Conservation (phyloP, 1,140 invertebrate genomes). For the Cardiocondyla obscurior region DNA sequence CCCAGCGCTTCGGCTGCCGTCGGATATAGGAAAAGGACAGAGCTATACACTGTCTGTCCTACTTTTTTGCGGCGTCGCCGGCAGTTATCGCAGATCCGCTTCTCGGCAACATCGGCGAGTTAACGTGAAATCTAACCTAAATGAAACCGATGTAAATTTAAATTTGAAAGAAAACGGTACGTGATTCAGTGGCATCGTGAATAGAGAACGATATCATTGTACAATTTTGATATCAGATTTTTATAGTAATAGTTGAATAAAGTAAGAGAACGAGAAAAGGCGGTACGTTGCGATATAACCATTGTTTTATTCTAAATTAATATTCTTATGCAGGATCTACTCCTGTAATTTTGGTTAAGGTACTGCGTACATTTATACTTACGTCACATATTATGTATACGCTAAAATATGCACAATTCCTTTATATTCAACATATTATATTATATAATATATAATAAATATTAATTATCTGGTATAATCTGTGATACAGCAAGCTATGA, state of each 20-base stretch:
- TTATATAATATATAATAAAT: neutral
- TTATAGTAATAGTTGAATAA: neutral
- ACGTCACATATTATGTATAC: neutral
- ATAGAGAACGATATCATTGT: neutral
- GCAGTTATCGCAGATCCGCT: no score
- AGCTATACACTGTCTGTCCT: no score
- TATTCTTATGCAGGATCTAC: neutral
- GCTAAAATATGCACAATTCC: neutral
- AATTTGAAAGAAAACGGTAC: no score
- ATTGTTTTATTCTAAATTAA: neutral
- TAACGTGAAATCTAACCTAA: neutral
- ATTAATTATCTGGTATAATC: neutral
- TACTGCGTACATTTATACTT: neutral
- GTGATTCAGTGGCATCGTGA: no score
- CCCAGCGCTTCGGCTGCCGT: no score
- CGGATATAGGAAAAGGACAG: no score
- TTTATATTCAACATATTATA: neutral
- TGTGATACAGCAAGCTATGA: neutral
- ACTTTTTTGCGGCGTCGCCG: no score
- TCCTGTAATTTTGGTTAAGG: neutral
- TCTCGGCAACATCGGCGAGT: no score
- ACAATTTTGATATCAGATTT: neutral
- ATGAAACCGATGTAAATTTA: no score
- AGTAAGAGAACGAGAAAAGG: neutral
- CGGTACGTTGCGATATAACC: neutral